A percentile compares a stretch with the other conserved stretches of the same genome.
Evolutionary conservation across 2,113 vertebrate species (phyloP).

Genomic region (Dasyurus viverrinus): DNA sequence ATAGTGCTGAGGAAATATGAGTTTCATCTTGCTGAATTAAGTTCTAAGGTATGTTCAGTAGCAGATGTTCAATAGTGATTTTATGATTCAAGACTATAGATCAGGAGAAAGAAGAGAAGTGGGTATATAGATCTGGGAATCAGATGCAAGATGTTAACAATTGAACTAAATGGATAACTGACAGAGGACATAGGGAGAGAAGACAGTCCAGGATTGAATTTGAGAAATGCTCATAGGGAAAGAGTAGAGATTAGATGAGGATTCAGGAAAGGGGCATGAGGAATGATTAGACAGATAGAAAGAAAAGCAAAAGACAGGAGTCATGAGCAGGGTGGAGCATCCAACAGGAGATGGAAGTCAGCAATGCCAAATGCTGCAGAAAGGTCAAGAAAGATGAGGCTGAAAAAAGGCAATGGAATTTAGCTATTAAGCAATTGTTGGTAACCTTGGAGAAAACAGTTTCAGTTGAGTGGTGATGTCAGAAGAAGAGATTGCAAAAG

Average conservation of each 20-base stretch:
- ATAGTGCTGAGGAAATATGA: background rate
- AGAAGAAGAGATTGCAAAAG: background rate
- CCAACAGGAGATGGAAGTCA: background rate
- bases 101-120: background rate
- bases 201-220: background rate
- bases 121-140: background rate
- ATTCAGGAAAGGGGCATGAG: background rate
- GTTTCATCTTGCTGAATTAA: background rate
- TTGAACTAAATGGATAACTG: background rate
- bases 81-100: background rate
- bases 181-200: background rate
- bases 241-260: background rate
- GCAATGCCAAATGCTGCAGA: background rate
- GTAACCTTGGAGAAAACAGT: conserved; percentile 1
- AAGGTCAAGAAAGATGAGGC: background rate
- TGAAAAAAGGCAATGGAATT: conserved; percentile 1
- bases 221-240: background rate
- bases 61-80: background rate
- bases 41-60: background rate
- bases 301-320: background rate
- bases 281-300: background rate
- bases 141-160: background rate
- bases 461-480: background rate
- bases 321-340: background rate
- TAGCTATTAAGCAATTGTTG: conserved; percentile 5